These are phyloP conservation scores for Turdus rufiventris DNA, from an alignment of 2,113 vertebrate species.

Conservation along the genomic window DNA sequence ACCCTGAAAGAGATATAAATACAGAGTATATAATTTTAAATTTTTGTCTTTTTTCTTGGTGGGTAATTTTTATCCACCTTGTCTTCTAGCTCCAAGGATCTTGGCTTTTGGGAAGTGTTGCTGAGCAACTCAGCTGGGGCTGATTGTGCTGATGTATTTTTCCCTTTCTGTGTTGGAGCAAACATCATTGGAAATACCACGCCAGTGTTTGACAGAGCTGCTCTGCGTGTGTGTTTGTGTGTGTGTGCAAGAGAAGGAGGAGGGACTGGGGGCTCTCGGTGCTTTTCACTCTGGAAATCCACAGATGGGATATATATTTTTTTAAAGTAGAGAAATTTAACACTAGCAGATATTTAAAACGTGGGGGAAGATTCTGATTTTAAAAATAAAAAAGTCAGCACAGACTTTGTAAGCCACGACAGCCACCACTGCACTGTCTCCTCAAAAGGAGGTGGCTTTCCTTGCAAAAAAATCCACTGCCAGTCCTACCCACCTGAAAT, in stretches of 20 bases:
- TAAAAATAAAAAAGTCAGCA: background rate
- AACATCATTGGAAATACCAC: slow-evolving; percentile 38
- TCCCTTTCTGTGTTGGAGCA: slow-evolving; percentile 10
- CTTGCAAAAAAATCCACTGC: background rate
- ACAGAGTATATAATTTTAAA: background rate
- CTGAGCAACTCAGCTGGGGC: slow-evolving; percentile 5
- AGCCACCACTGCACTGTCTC: background rate
- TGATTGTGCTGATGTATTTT: slow-evolving; percentile 11
- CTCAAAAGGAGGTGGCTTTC: background rate
- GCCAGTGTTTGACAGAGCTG: slow-evolving; percentile 21
- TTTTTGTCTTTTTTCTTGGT: slow-evolving; percentile 1
- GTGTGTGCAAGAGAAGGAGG: background rate
- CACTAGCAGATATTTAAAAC: slow-evolving; percentile 3
- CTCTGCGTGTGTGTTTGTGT: background rate
- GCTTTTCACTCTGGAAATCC: slow-evolving; percentile 7
- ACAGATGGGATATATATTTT: slow-evolving; percentile 37
- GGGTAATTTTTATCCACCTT: slow-evolving; percentile 4
- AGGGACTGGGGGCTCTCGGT: background rate
- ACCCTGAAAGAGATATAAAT: slow-evolving; percentile 22
- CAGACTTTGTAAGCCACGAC: background rate
- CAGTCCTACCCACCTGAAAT: background rate
- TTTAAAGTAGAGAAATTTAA: slow-evolving; percentile 51
- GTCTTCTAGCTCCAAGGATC: slow-evolving; percentile 57
- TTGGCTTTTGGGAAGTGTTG: slow-evolving; percentile 35
- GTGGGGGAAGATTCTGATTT: background rate